Conservation (phyloP, 2,113 vertebrate genomes). For the Montifringilla adamsi region DNA sequence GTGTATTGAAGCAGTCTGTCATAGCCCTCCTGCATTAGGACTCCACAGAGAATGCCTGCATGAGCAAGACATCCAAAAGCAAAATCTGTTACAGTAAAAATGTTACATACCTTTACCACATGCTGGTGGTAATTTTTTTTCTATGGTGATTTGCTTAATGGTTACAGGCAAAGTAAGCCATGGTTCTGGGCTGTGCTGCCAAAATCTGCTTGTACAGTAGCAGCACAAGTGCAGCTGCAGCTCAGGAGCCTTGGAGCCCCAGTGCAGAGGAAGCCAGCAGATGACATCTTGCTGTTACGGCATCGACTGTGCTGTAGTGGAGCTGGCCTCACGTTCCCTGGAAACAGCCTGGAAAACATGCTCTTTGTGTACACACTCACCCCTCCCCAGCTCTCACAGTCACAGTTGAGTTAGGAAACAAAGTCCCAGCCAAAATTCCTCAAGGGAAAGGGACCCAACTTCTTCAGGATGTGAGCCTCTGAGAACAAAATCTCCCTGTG, state of each 20-base stretch:
- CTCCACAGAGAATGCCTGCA: not conserved
- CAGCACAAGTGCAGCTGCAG: slow-evolving; percentile 54
- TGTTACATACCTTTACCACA: not conserved
- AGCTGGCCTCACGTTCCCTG: slow-evolving; percentile 51
- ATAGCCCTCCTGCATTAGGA: not conserved
- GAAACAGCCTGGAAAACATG: slow-evolving; percentile 58
- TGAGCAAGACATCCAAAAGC: not conserved
- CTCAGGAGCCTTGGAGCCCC: slow-evolving; percentile 13
- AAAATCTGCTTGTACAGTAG: slow-evolving; percentile 41
- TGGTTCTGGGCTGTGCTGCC: not conserved
- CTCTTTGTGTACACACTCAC: not conserved
- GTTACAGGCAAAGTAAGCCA: not conserved
- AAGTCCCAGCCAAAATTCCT: slow-evolving; percentile 55
- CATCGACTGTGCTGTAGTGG: not conserved
- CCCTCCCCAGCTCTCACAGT: slow-evolving; percentile 6
- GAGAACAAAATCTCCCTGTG: slow-evolving; percentile 54
- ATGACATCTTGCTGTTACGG: slow-evolving; percentile 39
- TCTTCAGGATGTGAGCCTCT: slow-evolving; percentile 31
- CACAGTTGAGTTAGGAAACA: slow-evolving; percentile 17
- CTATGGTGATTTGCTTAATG: not conserved
- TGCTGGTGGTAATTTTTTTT: not conserved
- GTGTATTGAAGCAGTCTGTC: not conserved
- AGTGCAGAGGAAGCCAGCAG: slow-evolving; percentile 23
- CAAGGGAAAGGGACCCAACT: slow-evolving; percentile 18
- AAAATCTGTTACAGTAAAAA: not conserved